Evolutionary conservation across 2,797 vertebrate genomes (phyloP), one percentile per base, ranked within the genome.

Genomic region (Tapirus indicus): DNA sequence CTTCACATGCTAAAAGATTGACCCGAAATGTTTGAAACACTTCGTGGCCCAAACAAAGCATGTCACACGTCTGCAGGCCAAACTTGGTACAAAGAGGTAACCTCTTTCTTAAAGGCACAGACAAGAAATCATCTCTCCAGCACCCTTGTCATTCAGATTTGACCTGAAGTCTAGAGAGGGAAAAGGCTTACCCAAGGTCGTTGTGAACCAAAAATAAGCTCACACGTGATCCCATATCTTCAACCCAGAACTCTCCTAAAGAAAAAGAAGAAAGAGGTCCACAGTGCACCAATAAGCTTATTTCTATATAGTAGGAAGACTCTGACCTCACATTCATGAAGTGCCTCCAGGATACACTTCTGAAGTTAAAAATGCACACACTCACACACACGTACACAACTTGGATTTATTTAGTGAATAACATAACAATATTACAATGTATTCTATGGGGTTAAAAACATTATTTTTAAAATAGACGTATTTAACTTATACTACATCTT

Each of bases 251-350:
- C 9, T 17, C 9, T 5, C 21, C 35, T 18, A 35, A 5, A 32
- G 10, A 3, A n/a, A 41, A 29, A 38, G 62, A 18, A n/a, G 23
- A 23, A 16, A 17, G 7, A 56, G 0, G 13, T 41, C 7, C 0
- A 14, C 4, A 56, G 32, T 0, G 6, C 18, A 47, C 3, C 7
- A 27, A 2, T 0, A 7, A 25, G 17, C 14, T 2, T 7, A 8
- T 21, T 32, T 68, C 27, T 17, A 1, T 0, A 4, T 1, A 3
- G 56, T 0, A 16, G n/a, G 32, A 13, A 32, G 54, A 4, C 16
- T 21, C 16, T 21, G 41, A 14, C 11, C 7, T 27, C 56, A 29
- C 11, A 5, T 1, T 25, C 71, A 1, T 0, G 4, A 68, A 23
- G 69, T 7, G 29, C 6, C 20, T 41, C n/a, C 0, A 7, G 27